These are phyloP conservation scores for Colostygia pectinataria DNA, from an alignment of 2,888 invertebrate species.

Conservation along the genomic window DNA sequence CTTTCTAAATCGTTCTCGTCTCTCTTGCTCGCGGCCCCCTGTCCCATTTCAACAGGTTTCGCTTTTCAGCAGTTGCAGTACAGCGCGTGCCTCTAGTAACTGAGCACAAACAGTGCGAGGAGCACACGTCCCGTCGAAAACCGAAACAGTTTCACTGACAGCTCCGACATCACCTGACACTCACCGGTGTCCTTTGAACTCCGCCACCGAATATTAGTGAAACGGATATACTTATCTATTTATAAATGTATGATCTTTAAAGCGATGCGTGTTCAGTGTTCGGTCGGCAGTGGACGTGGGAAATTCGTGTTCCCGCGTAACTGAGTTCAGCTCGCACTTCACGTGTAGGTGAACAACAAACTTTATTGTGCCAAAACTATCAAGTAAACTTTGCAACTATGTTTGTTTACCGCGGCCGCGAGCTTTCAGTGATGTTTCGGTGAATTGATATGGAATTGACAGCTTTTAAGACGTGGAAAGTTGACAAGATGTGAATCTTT, in stretches of 20 bases:
- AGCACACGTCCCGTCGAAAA: conserved; percentile 73
- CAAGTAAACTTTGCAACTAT: conserved; percentile 51
- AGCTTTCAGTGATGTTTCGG: conserved; percentile 52
- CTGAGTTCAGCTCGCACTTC: conserved; percentile 55
- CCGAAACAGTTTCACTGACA: conserved; percentile 79
- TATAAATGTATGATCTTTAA: conserved; percentile 67
- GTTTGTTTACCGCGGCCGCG: conserved; percentile 45
- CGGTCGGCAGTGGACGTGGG: conserved; percentile 53
- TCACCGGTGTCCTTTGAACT: conserved; percentile 61
- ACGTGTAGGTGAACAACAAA: conserved; percentile 59
- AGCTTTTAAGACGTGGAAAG: conserved; percentile 45
- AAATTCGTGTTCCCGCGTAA: conserved; percentile 53
- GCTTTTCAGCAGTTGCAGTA: conserved; percentile 78
- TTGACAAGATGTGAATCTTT: conserved; percentile 67
- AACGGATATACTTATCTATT: conserved; percentile 72
- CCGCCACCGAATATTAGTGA: conserved; percentile 60
- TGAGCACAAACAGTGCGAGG: conserved; percentile 76
- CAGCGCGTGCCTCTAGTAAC: conserved; percentile 79
- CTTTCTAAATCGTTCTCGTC: conserved; percentile 47
- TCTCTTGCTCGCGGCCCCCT: conserved; percentile 63
- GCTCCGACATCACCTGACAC: conserved; percentile 73
- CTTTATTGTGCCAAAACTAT: conserved; percentile 69
- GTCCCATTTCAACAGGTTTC: conserved; percentile 83
- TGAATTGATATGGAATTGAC: conserved; percentile 56
- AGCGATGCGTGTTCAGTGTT: conserved; percentile 62